Evolutionary conservation across 1,140 invertebrate species (phyloP).

Genomic region (Argopecten irradians): DNA sequence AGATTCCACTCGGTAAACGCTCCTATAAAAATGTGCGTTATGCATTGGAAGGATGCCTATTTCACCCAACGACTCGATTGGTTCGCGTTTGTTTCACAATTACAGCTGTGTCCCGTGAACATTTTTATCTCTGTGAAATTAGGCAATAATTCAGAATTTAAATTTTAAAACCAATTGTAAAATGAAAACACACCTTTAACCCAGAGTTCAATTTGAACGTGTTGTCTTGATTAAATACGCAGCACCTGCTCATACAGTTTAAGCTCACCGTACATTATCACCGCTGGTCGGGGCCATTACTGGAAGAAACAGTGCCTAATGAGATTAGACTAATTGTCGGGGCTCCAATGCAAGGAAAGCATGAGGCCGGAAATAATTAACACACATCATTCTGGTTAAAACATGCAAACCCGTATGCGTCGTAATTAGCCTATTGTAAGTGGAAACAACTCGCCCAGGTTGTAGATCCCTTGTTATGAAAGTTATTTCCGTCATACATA

Average conservation of each 20-base stretch:
- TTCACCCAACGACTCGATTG: neutral
- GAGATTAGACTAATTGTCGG: conserved; percentile 16
- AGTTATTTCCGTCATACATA: neutral
- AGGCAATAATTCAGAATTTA: conserved; percentile 13
- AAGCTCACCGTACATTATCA: conserved; percentile 8
- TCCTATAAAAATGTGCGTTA: no score
- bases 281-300: neutral
- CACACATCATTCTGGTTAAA: neutral
- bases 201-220: conserved; percentile 6
- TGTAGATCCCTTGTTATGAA: neutral
- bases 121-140: neutral
- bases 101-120: neutral
- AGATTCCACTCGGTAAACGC: no score
- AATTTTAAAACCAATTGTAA: conserved; percentile 23
- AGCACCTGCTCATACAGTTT: neutral
- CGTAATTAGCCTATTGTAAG: neutral
- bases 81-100: neutral
- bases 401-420: conserved; percentile 14
- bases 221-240: conserved; percentile 9
- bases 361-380: conserved; percentile 9
- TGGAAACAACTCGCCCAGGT: neutral
- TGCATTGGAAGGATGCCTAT: neutral
- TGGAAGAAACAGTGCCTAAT: neutral
- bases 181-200: conserved; percentile 22
- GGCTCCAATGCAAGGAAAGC: neutral